A percentile compares a stretch with the other conserved stretches of the same genome.
phyloP scores from a whole-genome alignment of 2,113 vertebrate species.

The Athene cunicularia region DNA sequence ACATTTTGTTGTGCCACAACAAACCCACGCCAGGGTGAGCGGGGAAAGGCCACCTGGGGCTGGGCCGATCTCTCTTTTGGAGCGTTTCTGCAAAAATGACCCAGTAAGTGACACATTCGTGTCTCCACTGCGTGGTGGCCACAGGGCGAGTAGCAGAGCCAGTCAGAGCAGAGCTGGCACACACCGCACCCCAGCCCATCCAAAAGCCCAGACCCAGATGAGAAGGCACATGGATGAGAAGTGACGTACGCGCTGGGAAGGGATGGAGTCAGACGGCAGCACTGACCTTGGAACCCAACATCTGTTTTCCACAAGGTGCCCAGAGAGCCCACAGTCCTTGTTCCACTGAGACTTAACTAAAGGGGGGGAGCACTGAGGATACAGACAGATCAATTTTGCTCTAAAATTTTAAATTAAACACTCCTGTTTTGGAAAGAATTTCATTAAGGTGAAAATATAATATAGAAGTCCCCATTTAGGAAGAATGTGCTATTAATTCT shows the following conservation, averaged over 20 bases:
- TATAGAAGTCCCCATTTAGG: slow-evolving; percentile 71
- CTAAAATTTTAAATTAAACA: slow-evolving; percentile 69
- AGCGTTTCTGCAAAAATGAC: not conserved
- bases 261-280: not conserved
- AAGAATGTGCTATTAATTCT: slow-evolving; percentile 78
- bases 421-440: slow-evolving; percentile 73
- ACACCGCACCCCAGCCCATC: not conserved
- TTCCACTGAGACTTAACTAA: not conserved
- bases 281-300: not conserved
- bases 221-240: not conserved
- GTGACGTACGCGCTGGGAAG: not conserved
- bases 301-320: not conserved
- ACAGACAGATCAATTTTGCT: slow-evolving; percentile 55
- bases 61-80: not conserved
- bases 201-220: not conserved
- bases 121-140: rapidly evolving
- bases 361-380: not conserved
- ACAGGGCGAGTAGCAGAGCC: rapidly evolving
- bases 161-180: not conserved
- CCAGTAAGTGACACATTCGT: rapidly evolving
- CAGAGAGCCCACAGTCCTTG: not conserved
- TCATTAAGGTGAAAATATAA: slow-evolving; percentile 77
- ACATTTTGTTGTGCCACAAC: rapidly evolving
- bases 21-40: rapidly evolving
- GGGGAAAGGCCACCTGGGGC: not conserved